Evolutionary conservation across 1,140 invertebrate species (phyloP).

Genomic region (Drosophila mauritiana): DNA sequence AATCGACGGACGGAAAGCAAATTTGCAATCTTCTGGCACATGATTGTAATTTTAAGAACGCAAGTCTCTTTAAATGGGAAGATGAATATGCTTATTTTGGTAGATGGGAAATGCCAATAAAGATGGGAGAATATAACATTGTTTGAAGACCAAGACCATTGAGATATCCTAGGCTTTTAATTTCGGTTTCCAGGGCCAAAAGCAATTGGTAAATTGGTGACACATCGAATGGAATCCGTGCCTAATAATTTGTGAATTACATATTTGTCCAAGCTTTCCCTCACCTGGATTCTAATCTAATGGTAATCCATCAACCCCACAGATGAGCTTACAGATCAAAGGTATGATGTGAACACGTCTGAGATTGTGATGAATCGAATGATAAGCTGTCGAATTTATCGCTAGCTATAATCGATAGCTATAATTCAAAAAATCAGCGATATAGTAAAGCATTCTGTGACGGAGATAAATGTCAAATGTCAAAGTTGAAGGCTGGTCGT

Average conservation of each 20-base stretch:
- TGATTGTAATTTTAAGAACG: slow-evolving; percentile 24
- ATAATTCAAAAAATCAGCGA: slow-evolving; percentile 29
- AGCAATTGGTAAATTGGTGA: too few relatives aligned
- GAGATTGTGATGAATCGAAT: slow-evolving; percentile 37
- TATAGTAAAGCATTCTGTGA: slow-evolving; percentile 24
- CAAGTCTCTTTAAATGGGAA: not conserved
- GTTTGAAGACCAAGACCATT: too few relatives aligned
- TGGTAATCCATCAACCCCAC: slow-evolving; percentile 12
- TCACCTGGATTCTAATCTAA: not conserved
- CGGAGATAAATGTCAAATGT: slow-evolving; percentile 34
- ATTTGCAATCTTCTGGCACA: slow-evolving; percentile 31
- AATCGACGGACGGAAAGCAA: slow-evolving; percentile 15
- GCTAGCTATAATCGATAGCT: slow-evolving; percentile 20
- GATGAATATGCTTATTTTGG: not conserved
- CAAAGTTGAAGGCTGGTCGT: slow-evolving; percentile 32
- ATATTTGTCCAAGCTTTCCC: not conserved
- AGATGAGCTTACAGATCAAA: not conserved
- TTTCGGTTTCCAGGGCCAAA: too few relatives aligned
- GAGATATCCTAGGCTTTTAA: too few relatives aligned
- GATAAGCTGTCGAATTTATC: slow-evolving; percentile 33
- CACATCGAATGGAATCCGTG: not conserved
- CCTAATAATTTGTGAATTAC: not conserved
- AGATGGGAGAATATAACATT: too few relatives aligned
- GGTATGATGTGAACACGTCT: not conserved
- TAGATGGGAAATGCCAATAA: not conserved